Percentiles rank a stretch among this genome's conserved stretches.
Evolutionary conservation across 2,888 invertebrate species (phyloP).

Genomic region (Aspidapion aeneum): DNA sequence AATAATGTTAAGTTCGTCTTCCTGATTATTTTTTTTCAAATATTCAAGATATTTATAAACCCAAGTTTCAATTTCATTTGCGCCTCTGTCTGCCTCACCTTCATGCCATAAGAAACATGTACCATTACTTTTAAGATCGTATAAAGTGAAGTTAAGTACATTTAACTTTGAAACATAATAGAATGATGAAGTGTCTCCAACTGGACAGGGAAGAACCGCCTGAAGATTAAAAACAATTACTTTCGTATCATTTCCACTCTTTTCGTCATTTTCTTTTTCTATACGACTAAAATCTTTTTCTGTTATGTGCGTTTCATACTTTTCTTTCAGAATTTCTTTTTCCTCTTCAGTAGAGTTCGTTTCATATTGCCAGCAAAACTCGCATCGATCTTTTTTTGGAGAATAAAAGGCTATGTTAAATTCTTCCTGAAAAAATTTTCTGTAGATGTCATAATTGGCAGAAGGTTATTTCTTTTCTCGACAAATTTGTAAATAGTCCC

Average conservation of each 20-base stretch:
- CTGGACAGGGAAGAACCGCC: conserved; percentile 30
- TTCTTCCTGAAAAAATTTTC: background rate
- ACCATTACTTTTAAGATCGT: conserved; percentile 28
- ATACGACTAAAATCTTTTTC: conserved; percentile 13
- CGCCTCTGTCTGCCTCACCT: conserved; percentile 32
- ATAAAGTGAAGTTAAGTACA: conserved; percentile 34
- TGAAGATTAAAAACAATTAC: conserved; percentile 25
- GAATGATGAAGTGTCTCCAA: conserved; percentile 25
- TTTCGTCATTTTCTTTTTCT: conserved; percentile 13
- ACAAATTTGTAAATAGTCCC: conserved; percentile 1
- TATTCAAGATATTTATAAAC: conserved; percentile 16
- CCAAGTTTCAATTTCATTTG: conserved; percentile 31
- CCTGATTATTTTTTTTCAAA: conserved; percentile 1
- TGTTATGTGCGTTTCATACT: conserved; percentile 12
- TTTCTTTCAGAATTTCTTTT: conserved; percentile 9
- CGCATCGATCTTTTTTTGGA: conserved; percentile 1
- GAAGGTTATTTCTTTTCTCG: conserved; percentile 9
- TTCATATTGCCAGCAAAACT: conserved; percentile 10
- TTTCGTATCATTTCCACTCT: background rate
- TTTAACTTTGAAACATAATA: conserved; percentile 34
- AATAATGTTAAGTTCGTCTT: conserved; percentile 15
- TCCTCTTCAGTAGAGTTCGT: conserved; percentile 8
- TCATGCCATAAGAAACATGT: conserved; percentile 34
- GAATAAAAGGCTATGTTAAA: conserved; percentile 1
- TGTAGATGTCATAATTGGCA: conserved; percentile 7